Conservation (phyloP, 2,888 invertebrate species). For the Cephus rjabovi region DNA sequence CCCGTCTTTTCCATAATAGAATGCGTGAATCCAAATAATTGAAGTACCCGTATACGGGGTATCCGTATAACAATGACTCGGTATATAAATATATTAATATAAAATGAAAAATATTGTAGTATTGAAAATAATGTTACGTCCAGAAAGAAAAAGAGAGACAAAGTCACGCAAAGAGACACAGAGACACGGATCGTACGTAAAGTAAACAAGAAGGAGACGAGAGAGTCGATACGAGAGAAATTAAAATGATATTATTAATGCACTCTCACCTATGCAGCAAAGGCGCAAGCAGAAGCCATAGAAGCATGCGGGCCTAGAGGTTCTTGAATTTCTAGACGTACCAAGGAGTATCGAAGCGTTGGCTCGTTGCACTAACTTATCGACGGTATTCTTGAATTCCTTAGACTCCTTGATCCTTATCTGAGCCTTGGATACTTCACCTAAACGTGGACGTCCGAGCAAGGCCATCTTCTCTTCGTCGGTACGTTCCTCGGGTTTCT, state of each 20-base stretch:
- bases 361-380: constrained; percentile 96
- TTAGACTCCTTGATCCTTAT: constrained; percentile 97
- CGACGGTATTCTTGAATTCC: constrained; percentile 99
- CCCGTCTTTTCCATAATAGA: background rate
- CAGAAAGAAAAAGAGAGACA: background rate
- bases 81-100: no score
- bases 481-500: constrained; percentile 76
- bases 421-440: constrained; percentile 87
- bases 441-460: constrained; percentile 91
- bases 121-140: background rate
- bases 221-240: background rate
- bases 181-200: background rate
- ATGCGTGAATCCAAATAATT: background rate
- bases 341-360: constrained; percentile 92
- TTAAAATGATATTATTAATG: background rate
- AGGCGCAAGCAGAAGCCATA: background rate
- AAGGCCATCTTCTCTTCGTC: constrained; percentile 89
- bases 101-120: no score
- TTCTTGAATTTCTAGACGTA: constrained; percentile 34
- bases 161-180: background rate
- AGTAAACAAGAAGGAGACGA: background rate
- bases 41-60: no score
- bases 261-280: constrained; percentile 6
- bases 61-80: no score
- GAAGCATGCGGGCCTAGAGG: background rate